Evolutionary conservation across 2,797 vertebrate species (phyloP).

Genomic region (Thunnus albacares): DNA sequence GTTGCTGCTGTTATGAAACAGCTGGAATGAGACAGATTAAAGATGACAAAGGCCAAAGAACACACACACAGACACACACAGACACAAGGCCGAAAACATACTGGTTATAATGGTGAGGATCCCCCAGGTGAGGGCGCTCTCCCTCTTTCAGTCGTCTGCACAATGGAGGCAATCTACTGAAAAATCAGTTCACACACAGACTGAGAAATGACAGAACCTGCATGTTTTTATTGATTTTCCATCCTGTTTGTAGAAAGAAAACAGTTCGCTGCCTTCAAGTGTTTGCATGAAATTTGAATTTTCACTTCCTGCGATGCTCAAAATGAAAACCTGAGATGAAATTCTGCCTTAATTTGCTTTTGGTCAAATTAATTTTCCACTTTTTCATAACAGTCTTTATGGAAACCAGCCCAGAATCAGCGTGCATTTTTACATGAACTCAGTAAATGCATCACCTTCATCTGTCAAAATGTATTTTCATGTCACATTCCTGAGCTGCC

Average conservation of each 20-base stretch:
- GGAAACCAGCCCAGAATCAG: background rate
- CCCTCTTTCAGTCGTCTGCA: slow-evolving; percentile 17
- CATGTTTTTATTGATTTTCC: background rate
- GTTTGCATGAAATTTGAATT: background rate
- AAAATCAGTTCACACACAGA: slow-evolving; percentile 3
- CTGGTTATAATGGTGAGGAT: background rate
- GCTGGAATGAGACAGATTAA: background rate
- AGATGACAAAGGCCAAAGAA: background rate
- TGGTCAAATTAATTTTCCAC: background rate
- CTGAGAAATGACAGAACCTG: background rate
- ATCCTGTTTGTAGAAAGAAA: background rate
- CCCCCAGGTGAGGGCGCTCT: slow-evolving; percentile 67
- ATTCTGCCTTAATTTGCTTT: background rate
- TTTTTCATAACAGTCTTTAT: background rate
- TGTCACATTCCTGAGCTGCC: slow-evolving; percentile 10
- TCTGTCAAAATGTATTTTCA: background rate
- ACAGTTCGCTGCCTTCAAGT: background rate
- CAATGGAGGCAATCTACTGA: background rate
- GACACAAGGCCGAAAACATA: background rate
- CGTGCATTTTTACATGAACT: background rate
- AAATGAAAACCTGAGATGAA: background rate
- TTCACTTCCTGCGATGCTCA: background rate
- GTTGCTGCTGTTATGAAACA: background rate
- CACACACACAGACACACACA: background rate
- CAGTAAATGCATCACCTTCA: background rate